These are phyloP conservation scores for Sebastes jordani DNA, from an alignment of 2,797 vertebrate genomes.

Conservation along the genomic window DNA sequence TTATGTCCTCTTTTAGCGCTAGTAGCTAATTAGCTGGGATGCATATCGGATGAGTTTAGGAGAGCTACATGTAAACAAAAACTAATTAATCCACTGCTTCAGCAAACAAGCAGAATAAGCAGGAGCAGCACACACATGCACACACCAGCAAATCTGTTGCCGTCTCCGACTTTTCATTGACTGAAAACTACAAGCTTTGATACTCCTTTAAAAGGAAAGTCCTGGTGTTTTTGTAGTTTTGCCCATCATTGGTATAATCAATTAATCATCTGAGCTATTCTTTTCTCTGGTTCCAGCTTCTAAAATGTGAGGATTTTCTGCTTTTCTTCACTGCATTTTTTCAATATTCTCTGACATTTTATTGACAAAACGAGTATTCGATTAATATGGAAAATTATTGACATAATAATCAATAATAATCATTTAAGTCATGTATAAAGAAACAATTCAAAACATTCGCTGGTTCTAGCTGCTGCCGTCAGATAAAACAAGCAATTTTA, in stretches of 20 bases:
- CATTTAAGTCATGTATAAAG: neutral
- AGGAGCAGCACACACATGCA: neutral
- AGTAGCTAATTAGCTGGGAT: constrained; percentile 74
- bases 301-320: neutral
- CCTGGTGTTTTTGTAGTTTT: neutral
- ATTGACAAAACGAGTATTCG: neutral
- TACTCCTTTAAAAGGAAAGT: neutral
- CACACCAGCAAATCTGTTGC: constrained; percentile 6
- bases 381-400: neutral
- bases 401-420: neutral
- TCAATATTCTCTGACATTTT: neutral
- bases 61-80: constrained; percentile 77
- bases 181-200: neutral
- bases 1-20: constrained; percentile 65
- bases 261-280: neutral
- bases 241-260: neutral
- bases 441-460: neutral
- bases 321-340: neutral
- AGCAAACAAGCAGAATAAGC: constrained; percentile 66
- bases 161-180: neutral
- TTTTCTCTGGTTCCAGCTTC: neutral
- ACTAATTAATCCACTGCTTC: constrained; percentile 77
- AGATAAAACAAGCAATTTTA: no score
- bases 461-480: neutral
- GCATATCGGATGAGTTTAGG: constrained; percentile 75